phyloP scores from a whole-genome alignment of 2,797 vertebrate genomes.

The Cheirogaleus major region DNA sequence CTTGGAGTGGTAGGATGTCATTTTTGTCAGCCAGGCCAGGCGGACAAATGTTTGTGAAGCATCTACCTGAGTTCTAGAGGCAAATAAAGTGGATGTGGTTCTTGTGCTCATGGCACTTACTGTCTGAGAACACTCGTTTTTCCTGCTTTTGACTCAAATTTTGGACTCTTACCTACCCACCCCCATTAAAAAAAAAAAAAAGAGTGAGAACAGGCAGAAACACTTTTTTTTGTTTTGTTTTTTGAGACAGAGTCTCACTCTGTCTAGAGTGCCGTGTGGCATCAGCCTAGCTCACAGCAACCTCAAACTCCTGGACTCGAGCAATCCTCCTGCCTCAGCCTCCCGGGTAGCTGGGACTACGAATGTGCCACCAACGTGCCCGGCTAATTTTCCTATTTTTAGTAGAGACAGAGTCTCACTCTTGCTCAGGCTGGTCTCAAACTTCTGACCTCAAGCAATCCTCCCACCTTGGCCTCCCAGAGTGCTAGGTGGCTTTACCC shows the following conservation, averaged over 20 bases:
- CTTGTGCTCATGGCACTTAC: background rate
- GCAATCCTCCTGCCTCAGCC: too few relatives aligned
- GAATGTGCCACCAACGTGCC: too few relatives aligned
- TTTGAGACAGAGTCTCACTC: background rate
- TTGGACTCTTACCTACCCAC: background rate
- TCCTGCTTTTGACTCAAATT: constrained; percentile 29
- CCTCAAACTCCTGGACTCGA: too few relatives aligned
- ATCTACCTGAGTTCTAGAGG: background rate
- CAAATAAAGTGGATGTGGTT: background rate
- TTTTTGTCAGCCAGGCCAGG: background rate
- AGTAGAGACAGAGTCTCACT: too few relatives aligned
- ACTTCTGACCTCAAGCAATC: too few relatives aligned
- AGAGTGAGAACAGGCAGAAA: background rate
- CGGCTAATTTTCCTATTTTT: too few relatives aligned
- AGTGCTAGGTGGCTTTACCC: too few relatives aligned
- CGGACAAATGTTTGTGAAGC: background rate
- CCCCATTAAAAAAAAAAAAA: background rate
- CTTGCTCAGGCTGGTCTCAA: too few relatives aligned
- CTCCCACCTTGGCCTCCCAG: too few relatives aligned
- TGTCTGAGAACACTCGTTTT: background rate
- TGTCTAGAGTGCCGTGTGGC: too few relatives aligned
- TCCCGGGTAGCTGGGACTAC: too few relatives aligned
- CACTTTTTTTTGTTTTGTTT: background rate
- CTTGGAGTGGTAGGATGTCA: background rate
- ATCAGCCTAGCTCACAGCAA: too few relatives aligned